Conservation (phyloP, 2,113 vertebrate genomes). For the Microcebus tavaratra region DNA sequence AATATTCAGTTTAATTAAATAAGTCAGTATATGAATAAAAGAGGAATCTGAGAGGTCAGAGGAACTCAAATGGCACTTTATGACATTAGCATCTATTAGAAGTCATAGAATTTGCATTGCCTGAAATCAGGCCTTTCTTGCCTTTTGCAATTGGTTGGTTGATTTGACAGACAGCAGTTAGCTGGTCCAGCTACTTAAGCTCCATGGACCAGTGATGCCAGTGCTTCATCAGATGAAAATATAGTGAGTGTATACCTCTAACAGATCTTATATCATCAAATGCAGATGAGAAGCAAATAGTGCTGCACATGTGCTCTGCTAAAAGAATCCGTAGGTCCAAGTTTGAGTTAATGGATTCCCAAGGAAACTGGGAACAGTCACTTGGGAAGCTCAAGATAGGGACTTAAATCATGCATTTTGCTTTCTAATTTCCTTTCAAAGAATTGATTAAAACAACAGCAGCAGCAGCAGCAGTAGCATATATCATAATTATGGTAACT, state of each 20-base stretch:
- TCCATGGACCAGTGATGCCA: not conserved
- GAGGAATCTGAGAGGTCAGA: not conserved
- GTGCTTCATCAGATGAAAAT: not conserved
- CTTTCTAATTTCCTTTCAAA: slow-evolving; percentile 17
- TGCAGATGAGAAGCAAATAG: not conserved
- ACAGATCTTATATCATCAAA: not conserved
- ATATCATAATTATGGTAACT: slow-evolving; percentile 37
- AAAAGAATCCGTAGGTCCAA: not conserved
- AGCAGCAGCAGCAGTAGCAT: not conserved
- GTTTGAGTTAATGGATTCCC: not conserved
- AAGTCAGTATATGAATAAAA: not conserved
- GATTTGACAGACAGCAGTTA: not conserved
- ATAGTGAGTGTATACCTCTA: not conserved
- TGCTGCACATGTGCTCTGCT: not conserved
- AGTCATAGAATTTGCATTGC: not conserved
- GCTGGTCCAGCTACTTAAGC: not conserved
- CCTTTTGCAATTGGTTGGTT: not conserved
- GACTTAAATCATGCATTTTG: not conserved
- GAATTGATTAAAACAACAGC: not conserved
- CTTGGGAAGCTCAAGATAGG: not conserved
- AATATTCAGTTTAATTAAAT: not conserved
- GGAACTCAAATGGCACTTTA: not conserved
- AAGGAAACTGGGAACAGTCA: not conserved
- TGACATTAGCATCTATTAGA: not conserved
- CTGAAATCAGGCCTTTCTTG: not conserved